These are phyloP conservation scores for Tubulanus polymorphus DNA, from an alignment of 2,888 invertebrate genomes.

Conservation along the genomic window DNA sequence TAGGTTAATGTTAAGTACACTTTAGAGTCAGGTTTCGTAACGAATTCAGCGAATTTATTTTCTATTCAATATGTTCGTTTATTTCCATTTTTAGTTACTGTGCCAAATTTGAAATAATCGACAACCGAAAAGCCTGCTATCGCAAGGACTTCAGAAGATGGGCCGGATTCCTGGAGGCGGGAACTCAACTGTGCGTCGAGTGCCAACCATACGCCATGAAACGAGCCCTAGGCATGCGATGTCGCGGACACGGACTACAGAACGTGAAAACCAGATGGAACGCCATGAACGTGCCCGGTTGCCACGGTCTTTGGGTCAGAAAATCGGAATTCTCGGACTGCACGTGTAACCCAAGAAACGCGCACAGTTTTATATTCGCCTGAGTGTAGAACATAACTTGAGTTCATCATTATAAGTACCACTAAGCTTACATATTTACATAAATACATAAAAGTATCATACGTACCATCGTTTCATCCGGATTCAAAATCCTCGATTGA, in stretches of 20 bases:
- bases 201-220: slow-evolving; percentile 80
- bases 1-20: no score
- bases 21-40: no score
- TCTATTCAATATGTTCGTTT: neutral
- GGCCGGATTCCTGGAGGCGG: slow-evolving; percentile 47
- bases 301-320: slow-evolving; percentile 84
- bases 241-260: slow-evolving; percentile 79
- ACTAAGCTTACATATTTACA: no score
- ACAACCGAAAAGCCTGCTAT: slow-evolving; percentile 28
- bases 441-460: no score
- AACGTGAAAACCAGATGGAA: slow-evolving; percentile 76
- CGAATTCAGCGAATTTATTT: neutral
- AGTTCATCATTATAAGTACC: no score
- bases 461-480: no score
- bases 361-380: neutral
- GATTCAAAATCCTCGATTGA: no score
- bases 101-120: slow-evolving; percentile 74
- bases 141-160: slow-evolving; percentile 58
- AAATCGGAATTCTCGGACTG: slow-evolving; percentile 42
- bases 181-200: slow-evolving; percentile 72
- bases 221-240: slow-evolving; percentile 66
- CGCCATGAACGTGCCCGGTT: slow-evolving; percentile 78
- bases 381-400: no score
- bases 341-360: slow-evolving; percentile 30
- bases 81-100: slow-evolving; percentile 69